These are phyloP conservation scores for Campylomormyrus numenius DNA, from an alignment of 2,113 vertebrate species.

Conservation along the genomic window DNA sequence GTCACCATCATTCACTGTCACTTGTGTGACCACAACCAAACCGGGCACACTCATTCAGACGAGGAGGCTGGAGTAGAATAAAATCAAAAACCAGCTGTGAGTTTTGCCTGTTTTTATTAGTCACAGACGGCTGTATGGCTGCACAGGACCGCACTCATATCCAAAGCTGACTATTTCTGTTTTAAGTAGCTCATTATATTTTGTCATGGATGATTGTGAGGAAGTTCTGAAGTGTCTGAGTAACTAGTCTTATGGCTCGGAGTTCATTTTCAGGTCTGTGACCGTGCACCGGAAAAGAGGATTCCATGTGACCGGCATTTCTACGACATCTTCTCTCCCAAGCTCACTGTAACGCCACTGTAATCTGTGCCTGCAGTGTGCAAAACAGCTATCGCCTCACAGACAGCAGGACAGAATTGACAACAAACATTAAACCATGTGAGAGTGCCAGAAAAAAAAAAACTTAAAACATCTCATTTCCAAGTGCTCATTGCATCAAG, in stretches of 20 bases:
- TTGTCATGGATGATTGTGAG: neutral
- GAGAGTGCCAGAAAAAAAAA: neutral
- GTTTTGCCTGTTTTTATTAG: neutral
- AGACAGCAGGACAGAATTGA: neutral
- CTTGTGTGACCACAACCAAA: conserved; percentile 1
- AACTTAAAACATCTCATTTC: neutral
- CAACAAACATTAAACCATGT: neutral
- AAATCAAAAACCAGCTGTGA: neutral
- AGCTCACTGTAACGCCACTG: neutral
- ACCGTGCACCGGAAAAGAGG: neutral
- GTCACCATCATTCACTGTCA: neutral
- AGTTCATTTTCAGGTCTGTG: neutral
- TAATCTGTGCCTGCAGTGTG: neutral
- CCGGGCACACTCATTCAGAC: conserved; percentile 16
- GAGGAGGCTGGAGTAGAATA: neutral
- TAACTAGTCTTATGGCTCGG: neutral
- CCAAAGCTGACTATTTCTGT: neutral
- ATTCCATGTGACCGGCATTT: neutral
- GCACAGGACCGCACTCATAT: neutral
- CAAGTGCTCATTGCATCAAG: neutral
- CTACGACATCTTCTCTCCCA: neutral
- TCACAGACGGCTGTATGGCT: neutral
- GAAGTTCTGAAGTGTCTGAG: neutral
- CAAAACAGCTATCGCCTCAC: neutral
- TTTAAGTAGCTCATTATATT: neutral